These are phyloP conservation scores for Scartelaos histophorus DNA, from an alignment of 2,113 vertebrate species.

Conservation along the genomic window DNA sequence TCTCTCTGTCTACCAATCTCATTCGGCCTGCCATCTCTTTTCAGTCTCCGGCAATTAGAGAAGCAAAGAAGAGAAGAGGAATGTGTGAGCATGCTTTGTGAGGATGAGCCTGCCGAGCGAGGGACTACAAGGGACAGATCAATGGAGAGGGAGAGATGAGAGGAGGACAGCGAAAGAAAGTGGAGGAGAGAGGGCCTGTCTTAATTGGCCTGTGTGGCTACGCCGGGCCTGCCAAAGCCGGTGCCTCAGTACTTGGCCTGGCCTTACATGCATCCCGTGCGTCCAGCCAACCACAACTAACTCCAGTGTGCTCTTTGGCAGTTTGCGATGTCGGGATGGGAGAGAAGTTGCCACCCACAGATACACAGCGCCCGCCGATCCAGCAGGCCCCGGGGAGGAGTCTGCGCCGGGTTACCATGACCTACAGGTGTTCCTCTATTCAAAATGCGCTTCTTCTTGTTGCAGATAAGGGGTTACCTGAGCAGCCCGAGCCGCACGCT, in stretches of 20 bases:
- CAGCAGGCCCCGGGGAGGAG: conserved; percentile 61
- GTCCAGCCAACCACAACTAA: conserved; percentile 80
- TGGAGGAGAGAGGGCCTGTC: conserved; percentile 58
- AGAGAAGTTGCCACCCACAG: conserved; percentile 74
- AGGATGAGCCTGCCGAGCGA: conserved; percentile 58
- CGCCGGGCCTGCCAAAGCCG: conserved; percentile 72
- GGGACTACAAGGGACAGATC: conserved; percentile 61
- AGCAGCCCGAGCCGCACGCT: no score
- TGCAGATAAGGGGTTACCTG: not conserved
- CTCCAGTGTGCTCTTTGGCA: conserved; percentile 77
- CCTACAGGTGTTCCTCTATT: conserved; percentile 37
- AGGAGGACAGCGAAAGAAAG: conserved; percentile 64
- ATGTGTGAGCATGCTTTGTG: conserved; percentile 76
- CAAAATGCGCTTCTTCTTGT: conserved; percentile 19
- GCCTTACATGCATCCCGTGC: conserved; percentile 77
- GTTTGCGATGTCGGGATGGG: conserved; percentile 75
- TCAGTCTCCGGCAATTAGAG: conserved; percentile 79
- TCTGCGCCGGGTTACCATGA: conserved; percentile 39
- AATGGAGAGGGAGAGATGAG: conserved; percentile 62
- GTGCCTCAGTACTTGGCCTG: conserved; percentile 76
- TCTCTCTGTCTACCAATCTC: conserved; percentile 69
- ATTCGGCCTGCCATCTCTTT: conserved; percentile 70
- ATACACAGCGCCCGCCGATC: conserved; percentile 58
- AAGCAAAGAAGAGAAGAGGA: conserved; percentile 73
- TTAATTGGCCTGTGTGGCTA: conserved; percentile 74